Evolutionary conservation across 1,140 invertebrate genomes (phyloP).

Genomic region (Halyomorpha halys): DNA sequence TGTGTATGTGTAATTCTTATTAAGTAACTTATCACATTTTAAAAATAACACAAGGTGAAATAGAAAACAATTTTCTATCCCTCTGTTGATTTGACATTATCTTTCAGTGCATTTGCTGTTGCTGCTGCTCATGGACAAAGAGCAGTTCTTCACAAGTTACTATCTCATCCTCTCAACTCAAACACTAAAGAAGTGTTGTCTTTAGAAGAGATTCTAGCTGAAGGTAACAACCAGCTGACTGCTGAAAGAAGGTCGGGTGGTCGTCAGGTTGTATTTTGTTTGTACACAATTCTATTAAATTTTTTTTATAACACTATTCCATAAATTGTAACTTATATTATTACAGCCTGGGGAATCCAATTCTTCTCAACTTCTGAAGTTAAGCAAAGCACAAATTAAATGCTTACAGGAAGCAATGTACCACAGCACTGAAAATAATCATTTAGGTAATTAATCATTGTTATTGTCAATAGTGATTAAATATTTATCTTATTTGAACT

Average conservation of each 20-base stretch:
- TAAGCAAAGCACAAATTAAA: conserved; percentile 73
- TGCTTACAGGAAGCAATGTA: conserved; percentile 86
- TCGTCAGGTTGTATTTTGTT: conserved; percentile 24
- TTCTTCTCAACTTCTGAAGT: conserved; percentile 37
- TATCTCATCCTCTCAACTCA: conserved; percentile 60
- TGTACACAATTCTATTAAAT: background rate
- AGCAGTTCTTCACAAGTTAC: conserved; percentile 59
- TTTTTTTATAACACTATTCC: background rate
- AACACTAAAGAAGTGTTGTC: conserved; percentile 64
- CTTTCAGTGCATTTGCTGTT: conserved; percentile 65
- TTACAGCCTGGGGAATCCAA: conserved; percentile 17
- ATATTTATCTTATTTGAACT: too few relatives aligned
- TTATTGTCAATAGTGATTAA: background rate
- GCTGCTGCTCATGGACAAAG: conserved; percentile 76
- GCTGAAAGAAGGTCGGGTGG: conserved; percentile 31
- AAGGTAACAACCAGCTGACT: conserved; percentile 46
- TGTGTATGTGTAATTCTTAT: too few relatives aligned
- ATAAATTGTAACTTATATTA: too few relatives aligned
- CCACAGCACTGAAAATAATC: conserved; percentile 79
- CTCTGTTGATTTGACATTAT: conserved; percentile 2
- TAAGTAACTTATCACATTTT: too few relatives aligned
- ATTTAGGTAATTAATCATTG: conserved; percentile 50
- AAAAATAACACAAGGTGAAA: too few relatives aligned
- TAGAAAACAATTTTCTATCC: background rate
- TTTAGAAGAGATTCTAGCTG: conserved; percentile 80